A percentile compares a stretch with the other conserved stretches of the same genome.
phyloP scores from a whole-genome alignment of 1,140 invertebrate species.

The Chrysomallon squamiferum region DNA sequence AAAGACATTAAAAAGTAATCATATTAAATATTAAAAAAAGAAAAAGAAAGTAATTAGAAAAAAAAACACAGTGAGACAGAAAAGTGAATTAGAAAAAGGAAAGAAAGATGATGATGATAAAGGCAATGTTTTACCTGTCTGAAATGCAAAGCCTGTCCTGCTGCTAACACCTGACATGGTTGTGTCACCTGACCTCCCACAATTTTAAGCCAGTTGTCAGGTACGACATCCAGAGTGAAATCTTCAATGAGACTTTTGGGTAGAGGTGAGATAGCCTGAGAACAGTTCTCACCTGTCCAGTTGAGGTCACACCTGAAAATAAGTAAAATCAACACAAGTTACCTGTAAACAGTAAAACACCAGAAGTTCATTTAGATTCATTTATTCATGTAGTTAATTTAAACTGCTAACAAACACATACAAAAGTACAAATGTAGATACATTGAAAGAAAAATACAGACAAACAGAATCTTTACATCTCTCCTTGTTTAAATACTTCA shows the following conservation, averaged over 20 bases:
- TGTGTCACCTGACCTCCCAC: constrained; percentile 57
- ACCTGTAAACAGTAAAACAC: no score
- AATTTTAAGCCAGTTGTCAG: constrained; percentile 52
- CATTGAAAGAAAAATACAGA: no score
- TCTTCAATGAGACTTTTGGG: constrained; percentile 52
- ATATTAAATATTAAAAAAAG: not conserved
- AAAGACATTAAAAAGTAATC: constrained; percentile 4
- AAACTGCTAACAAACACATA: no score
- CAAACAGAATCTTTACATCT: no score
- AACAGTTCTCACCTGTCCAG: constrained; percentile 60
- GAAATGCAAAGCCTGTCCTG: constrained; percentile 63
- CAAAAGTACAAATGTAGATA: no score
- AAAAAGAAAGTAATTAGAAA: no score
- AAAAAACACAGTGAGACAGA: no score
- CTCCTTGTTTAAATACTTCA: no score
- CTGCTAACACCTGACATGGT: constrained; percentile 57
- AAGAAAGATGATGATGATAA: no score
- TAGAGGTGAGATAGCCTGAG: constrained; percentile 32
- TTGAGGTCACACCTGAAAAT: constrained; percentile 57
- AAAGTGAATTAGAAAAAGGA: not conserved
- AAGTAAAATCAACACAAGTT: not conserved
- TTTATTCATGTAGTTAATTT: no score
- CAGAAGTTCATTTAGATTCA: not conserved
- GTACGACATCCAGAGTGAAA: constrained; percentile 38
- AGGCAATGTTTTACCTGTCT: constrained; percentile 61